Conservation (phyloP, 1,140 invertebrate genomes). For the Diplogasteroides magnus region DNA sequence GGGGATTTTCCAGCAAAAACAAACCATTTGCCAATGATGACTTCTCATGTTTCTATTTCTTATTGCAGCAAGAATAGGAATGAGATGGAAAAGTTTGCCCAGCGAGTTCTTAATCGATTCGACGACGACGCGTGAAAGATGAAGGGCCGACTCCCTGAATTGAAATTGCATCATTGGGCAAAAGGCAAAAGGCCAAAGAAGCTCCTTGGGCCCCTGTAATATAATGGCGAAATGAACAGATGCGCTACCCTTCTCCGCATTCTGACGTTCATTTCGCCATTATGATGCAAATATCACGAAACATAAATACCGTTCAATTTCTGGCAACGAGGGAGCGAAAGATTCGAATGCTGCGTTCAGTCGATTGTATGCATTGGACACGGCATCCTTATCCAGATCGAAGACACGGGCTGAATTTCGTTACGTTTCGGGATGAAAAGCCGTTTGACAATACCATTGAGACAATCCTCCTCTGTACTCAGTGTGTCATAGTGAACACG, state of each 20-base stretch:
- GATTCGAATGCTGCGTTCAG: not conserved
- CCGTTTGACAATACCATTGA: not conserved
- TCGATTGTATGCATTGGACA: not conserved
- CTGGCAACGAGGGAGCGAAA: not conserved
- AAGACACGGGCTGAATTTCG: not conserved
- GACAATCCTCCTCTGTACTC: not conserved
- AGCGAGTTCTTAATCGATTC: not conserved
- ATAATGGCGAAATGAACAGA: no score
- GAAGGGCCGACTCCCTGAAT: not conserved
- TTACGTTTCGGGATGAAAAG: no score
- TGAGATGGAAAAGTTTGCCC: not conserved
- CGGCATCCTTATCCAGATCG: not conserved
- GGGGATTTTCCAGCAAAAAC: not conserved
- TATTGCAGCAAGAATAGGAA: not conserved
- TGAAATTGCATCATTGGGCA: no score
- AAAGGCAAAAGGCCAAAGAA: no score
- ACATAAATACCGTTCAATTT: not conserved
- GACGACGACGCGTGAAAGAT: not conserved
- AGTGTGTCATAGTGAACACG: not conserved
- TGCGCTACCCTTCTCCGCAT: no score
- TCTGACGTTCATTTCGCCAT: no score
- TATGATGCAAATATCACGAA: no score
- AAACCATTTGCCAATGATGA: not conserved
- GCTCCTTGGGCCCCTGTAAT: no score
- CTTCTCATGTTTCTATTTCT: not conserved